A percentile compares a stretch with the other conserved stretches of the same genome.
These are phyloP conservation scores for Drosophila ogumai DNA, from an alignment of 1,140 invertebrate genomes.

Conservation along the genomic window DNA sequence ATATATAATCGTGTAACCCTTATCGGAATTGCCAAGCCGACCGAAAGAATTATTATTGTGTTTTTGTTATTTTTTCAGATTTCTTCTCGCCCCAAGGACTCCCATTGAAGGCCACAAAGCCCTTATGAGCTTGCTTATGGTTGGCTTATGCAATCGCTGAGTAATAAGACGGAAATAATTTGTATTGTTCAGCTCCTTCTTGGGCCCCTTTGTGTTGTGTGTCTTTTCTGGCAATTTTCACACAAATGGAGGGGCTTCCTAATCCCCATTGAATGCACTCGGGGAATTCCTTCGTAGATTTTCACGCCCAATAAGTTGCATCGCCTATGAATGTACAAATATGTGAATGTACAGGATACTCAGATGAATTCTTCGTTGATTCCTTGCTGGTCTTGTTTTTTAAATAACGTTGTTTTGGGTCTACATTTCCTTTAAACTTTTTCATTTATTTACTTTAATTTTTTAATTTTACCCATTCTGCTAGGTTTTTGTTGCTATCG, in stretches of 20 bases:
- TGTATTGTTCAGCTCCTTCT: conserved; percentile 55
- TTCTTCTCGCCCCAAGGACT: conserved; percentile 19
- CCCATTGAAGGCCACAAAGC: conserved; percentile 33
- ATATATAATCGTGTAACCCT: conserved; percentile 24
- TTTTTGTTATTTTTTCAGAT: conserved; percentile 53
- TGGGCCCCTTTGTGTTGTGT: conserved; percentile 3
- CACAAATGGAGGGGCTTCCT: conserved; percentile 17
- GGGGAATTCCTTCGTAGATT: conserved; percentile 28
- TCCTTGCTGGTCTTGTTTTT: no score
- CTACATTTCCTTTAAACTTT: no score
- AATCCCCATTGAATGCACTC: conserved; percentile 27
- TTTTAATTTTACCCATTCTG: no score
- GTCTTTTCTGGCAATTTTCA: conserved; percentile 16
- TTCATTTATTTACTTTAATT: no score
- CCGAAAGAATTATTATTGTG: conserved; percentile 59
- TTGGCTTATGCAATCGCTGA: conserved; percentile 70
- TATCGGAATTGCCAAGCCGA: conserved; percentile 29
- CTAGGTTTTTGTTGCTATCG: no score
- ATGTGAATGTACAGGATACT: not conserved
- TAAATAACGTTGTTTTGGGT: no score
- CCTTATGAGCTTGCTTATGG: conserved; percentile 63
- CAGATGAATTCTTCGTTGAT: not conserved
- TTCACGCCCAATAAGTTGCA: conserved; percentile 33
- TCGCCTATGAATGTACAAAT: not conserved
- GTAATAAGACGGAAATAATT: conserved; percentile 82